These are phyloP conservation scores for Cerastoderma edule DNA, from an alignment of 2,888 invertebrate species.

Conservation along the genomic window DNA sequence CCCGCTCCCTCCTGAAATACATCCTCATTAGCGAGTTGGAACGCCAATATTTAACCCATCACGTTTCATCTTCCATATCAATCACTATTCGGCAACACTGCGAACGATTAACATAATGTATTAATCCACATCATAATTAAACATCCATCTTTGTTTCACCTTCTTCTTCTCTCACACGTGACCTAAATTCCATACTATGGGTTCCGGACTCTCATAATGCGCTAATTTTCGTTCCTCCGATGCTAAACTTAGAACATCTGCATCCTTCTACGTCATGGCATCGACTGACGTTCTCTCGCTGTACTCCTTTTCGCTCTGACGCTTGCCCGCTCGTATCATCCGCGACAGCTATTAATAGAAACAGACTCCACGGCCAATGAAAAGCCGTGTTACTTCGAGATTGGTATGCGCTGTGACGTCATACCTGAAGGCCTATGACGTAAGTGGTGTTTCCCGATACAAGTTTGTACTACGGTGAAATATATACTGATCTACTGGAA, in stretches of 20 bases:
- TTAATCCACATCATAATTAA: constrained; percentile 3
- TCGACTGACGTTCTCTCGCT: constrained; percentile 38
- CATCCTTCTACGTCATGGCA: constrained; percentile 36
- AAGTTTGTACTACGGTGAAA: constrained; percentile 51
- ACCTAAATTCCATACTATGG: constrained; percentile 8
- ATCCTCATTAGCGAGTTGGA: too few species aligned
- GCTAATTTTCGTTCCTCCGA: constrained; percentile 34
- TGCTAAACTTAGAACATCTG: constrained; percentile 33
- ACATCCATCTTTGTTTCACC: constrained; percentile 2
- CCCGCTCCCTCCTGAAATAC: too few species aligned
- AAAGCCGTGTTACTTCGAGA: constrained; percentile 45
- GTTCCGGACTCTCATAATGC: constrained; percentile 21
- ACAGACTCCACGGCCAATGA: constrained; percentile 41
- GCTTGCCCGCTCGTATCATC: constrained; percentile 33
- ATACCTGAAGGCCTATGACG: constrained; percentile 52
- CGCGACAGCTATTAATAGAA: constrained; percentile 43
- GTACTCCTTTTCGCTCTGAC: constrained; percentile 43
- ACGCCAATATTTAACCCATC: too few species aligned
- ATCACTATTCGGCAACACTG: too few species aligned
- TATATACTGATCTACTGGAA: constrained; percentile 42
- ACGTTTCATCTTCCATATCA: too few species aligned
- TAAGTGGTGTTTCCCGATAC: constrained; percentile 62
- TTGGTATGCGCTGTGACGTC: constrained; percentile 53
- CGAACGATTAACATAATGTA: constrained; percentile 19
- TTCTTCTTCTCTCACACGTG: too few species aligned